Evolutionary conservation across 2,113 vertebrate genomes (phyloP), one percentile per base, ranked within the genome.

Genomic region (Phycodurus eques): DNA sequence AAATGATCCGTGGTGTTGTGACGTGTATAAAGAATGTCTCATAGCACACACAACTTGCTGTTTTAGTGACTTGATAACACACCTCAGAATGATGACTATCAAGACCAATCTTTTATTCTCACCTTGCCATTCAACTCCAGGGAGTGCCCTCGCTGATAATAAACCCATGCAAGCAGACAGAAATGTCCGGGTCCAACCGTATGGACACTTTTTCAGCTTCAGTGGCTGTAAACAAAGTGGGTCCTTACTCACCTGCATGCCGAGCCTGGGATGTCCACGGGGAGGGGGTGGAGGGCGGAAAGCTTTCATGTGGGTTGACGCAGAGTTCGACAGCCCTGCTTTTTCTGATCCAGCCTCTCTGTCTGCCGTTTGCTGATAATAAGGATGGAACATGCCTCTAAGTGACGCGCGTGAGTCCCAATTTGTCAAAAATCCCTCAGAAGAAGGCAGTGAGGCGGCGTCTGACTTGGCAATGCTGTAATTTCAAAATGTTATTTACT

Each of bases 381-480:
- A 31, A 85, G 74, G 78, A 74, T 71, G 71, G 81, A 61, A 64
- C 74, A 80, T 75, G 72, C 71, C 69, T 87, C 80, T 80, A 80
- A 89, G 78, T 88, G 84, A 84, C 88, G 82, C 70, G 74, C 82
- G 74, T 87, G 85, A 90, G 89, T 87, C 85, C 35, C 85, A 80
- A 79, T 90, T 90, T 88, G 88, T 89, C 88, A 88, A 75, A 53
- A 53, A 79, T 71, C 70, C 79, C 64, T 69, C 44, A 80, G 82
- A 89, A 76, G 83, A 74, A 71, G 70, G 79, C 11, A 5, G 80
- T 76, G 72, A 27, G 87, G 86, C 80, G 74, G 78, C 80, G 89
- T 88, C 74, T 88, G 85, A 82, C 70, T 92, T 86, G 80, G 60
- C 74, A 76, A 31, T 46, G 74, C 76, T 88, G 92, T 88, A 90